Evolutionary conservation across 2,888 invertebrate species (phyloP), one percentile per base, ranked within the genome.

Genomic region (Synanthedon tipuliformis): DNA sequence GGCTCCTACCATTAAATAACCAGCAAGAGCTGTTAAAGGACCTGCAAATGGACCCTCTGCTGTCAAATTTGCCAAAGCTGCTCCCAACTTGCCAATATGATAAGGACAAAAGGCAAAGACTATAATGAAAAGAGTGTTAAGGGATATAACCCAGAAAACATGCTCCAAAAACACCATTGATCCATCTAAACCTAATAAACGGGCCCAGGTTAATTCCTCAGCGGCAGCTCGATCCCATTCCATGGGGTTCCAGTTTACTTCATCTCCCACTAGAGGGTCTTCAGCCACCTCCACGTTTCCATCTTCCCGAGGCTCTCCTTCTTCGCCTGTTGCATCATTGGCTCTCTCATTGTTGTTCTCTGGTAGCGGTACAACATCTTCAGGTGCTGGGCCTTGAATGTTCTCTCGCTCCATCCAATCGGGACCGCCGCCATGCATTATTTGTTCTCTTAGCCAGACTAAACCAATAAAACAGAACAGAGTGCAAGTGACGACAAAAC

Each of bases 201-300:
- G 90, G 74, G 99, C 99, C 99, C 99, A 99, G 0, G 99, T 99
- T 27, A 99, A 85, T 76, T 99, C 99, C 71, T 98, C 99, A 11
- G 96, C 97, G 0, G 98, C 97, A 0, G 97, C 97, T 58, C 98
- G 89, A 73, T 99, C 98, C 98, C 98, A 99, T 71, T 98, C 98
- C 90, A 98, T 96, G 0, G 97, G 98, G 80, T 98, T 98, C 97
- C 98, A 98, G 69, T 97, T 97, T 56, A 92, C 94, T 66, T 94
- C 94, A 69, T 94, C 93, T 4, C 92, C 91, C 40, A 89, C 91
- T 60, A 90, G 73, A 27, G 89, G 82, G 63, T 91, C 89, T 66
- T 88, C 89, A 18, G 63, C 77, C 50, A 70, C 72, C 62, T 84
- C 74, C 62, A 82, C 70, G 65, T 81, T 67, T 52, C 74, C 69